Conservation (phyloP, 2,797 vertebrate genomes). For the Ataeniobius toweri region DNA sequence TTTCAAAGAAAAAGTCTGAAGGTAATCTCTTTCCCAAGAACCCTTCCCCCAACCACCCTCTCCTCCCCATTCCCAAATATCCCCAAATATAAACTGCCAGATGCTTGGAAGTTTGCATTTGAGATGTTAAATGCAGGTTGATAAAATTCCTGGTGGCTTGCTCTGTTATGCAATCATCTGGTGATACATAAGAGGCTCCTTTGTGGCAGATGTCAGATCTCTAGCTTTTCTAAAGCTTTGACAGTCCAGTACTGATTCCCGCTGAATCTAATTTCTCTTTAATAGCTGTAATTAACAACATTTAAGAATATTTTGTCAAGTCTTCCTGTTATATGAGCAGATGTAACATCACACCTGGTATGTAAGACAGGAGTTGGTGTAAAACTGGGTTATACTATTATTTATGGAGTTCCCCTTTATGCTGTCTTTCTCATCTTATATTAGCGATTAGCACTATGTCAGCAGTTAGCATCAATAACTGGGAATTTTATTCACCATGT, state of each 20-base stretch:
- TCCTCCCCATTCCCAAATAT: conserved; percentile 15
- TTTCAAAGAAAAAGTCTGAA: conserved; percentile 61
- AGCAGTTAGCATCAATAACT: not conserved
- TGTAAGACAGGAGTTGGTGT: not conserved
- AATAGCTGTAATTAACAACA: not conserved
- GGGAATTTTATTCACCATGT: not conserved
- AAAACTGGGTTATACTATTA: not conserved
- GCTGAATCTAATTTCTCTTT: not conserved
- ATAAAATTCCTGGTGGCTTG: conserved; percentile 33
- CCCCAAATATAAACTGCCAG: conserved; percentile 49
- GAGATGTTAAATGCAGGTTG: conserved; percentile 52
- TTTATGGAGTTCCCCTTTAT: not conserved
- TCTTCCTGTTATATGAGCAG: not conserved
- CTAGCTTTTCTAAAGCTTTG: not conserved
- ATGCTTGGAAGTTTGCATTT: conserved; percentile 46
- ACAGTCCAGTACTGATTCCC: not conserved
- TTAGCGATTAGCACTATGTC: not conserved
- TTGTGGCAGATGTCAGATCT: not conserved
- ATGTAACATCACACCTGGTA: not conserved
- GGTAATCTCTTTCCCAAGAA: conserved; percentile 61
- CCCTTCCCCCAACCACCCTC: conserved; percentile 1
- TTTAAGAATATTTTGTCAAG: not conserved
- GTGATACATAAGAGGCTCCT: not conserved
- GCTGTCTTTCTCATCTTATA: not conserved
- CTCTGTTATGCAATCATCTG: conserved; percentile 18